phyloP scores from a whole-genome alignment of 2,888 invertebrate genomes.

The Dynastes grantii region DNA sequence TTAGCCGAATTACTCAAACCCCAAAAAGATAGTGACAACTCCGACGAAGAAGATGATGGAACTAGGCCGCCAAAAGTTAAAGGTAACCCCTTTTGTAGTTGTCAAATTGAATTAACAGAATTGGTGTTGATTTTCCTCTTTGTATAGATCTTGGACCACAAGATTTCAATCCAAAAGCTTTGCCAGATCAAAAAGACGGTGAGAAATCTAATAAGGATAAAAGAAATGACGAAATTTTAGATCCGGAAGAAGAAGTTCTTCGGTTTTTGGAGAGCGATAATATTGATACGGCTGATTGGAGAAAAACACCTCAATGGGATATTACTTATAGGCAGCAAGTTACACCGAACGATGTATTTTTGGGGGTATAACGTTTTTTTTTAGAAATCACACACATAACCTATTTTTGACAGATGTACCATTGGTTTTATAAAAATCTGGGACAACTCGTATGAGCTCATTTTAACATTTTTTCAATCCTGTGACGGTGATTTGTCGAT shows the following conservation, averaged over 20 bases:
- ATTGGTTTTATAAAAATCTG: no score
- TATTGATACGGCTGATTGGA: slow-evolving; percentile 72
- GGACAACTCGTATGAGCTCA: no score
- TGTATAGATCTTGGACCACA: slow-evolving; percentile 22
- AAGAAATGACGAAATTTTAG: slow-evolving; percentile 33
- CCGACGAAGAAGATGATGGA: slow-evolving; percentile 64
- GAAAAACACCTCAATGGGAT: slow-evolving; percentile 82
- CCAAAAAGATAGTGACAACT: slow-evolving; percentile 60
- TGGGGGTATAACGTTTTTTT: slow-evolving; percentile 75
- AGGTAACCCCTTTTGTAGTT: slow-evolving; percentile 34
- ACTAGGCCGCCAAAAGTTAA: slow-evolving; percentile 53
- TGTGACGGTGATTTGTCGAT: no score
- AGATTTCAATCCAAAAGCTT: slow-evolving; percentile 56
- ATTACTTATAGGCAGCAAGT: slow-evolving; percentile 90
- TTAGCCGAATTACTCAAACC: slow-evolving; percentile 66
- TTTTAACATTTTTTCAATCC: no score
- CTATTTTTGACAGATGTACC: no score
- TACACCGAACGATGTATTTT: slow-evolving; percentile 87
- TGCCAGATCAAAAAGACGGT: slow-evolving; percentile 63
- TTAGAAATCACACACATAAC: not conserved
- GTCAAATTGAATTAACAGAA: not conserved
- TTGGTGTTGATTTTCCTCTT: not conserved
- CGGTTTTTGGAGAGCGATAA: slow-evolving; percentile 44
- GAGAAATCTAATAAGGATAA: not conserved
- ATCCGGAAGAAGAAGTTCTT: slow-evolving; percentile 46